Evolutionary conservation across 2,797 vertebrate species (phyloP), one percentile per base, ranked within the genome.

Genomic region (Momotus momota): DNA sequence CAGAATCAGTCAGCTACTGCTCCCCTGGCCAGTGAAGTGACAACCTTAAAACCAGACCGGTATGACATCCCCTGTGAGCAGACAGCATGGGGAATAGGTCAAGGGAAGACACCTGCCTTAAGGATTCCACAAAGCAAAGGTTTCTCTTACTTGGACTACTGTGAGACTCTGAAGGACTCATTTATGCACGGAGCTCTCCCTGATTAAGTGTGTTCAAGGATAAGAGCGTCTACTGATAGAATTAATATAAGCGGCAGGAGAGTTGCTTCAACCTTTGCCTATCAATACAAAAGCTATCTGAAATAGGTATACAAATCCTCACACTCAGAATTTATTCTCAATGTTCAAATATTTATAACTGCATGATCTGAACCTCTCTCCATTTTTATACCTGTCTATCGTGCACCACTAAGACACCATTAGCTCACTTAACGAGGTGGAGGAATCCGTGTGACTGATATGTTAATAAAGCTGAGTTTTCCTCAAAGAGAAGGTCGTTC

Each of bases 401-500:
- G 13, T 51, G 46, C 77, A 81, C 83, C 77, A 64, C 87, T 80
- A 79, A 80, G 85, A 90, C 58, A 92, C 77, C 78, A 92, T 86
- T 95, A 96, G 70, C 84, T 93, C 81, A 67, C 74, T 92, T 96
- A 96, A 96, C 10, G 4, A 94, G 92, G 72, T 90, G 74, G 45
- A 95, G 88, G 82, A 91, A 93, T 90, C 77, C 75, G 91, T 81
- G 73, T 12, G 20, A 94, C 64, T 83, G 73, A 64, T 96, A 82
- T 94, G 82, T 74, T 96, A 97, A 96, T 78, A 83, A 96, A 94
- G 90, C 75, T 49, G 71, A 87, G 69, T 90, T 83, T 95, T 84
- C 41, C 88, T 95, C 81, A 82, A 90, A 96, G 78, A 96, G 94
- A 96, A 96, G 93, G 95, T 97, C 74, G 48, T 90, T 93, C 86